phyloP scores from a whole-genome alignment of 2,113 vertebrate species.

The Sinocyclocheilus anophthalmus region DNA sequence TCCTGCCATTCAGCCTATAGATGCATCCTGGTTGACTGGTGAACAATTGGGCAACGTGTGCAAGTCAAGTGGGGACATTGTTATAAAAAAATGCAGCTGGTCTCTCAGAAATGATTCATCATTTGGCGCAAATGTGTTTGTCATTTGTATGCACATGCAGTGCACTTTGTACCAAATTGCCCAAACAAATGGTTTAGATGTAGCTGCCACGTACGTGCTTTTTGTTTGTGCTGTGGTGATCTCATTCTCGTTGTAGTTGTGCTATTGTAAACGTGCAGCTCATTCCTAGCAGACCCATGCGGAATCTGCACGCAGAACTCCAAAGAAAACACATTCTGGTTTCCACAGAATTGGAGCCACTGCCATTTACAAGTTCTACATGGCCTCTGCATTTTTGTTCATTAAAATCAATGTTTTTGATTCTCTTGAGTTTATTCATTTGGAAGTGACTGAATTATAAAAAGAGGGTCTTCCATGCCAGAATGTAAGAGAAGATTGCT shows the following conservation, averaged over 20 bases:
- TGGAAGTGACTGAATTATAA: not conserved
- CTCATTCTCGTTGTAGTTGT: not conserved
- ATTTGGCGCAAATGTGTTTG: not conserved
- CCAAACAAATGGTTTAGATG: not conserved
- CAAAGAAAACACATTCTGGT: no score
- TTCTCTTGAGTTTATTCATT: not conserved
- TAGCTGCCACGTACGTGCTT: not conserved
- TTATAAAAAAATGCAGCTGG: not conserved
- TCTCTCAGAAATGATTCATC: not conserved
- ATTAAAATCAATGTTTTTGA: not conserved
- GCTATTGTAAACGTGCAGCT: not conserved
- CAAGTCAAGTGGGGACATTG: not conserved
- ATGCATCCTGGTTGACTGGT: not conserved
- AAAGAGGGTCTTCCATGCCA: not conserved
- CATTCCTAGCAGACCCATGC: not conserved
- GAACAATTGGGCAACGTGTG: not conserved
- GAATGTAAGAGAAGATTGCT: not conserved
- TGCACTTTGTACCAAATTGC: not conserved
- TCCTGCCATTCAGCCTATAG: slow-evolving; percentile 9
- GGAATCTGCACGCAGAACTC: not conserved
- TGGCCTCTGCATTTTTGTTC: not conserved
- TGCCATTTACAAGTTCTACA: not conserved
- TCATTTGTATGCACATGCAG: not conserved
- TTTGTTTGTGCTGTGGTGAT: not conserved
- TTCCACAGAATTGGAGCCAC: not conserved